phyloP scores from a whole-genome alignment of 2,113 vertebrate genomes.

The Tetrax tetrax region DNA sequence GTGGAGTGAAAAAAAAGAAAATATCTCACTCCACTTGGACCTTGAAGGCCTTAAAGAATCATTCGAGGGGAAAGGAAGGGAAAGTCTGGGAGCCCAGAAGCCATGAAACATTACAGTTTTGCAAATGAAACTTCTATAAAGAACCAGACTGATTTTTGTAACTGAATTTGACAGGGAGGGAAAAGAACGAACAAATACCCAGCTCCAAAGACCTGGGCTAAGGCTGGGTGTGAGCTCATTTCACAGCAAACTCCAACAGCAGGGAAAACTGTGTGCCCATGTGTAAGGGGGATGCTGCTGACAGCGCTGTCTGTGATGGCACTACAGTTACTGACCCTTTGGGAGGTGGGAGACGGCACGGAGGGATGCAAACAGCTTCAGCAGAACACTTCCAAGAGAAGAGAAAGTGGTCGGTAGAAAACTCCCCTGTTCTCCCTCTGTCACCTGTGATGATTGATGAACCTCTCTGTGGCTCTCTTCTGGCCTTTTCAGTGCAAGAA shows the following conservation, averaged over 20 bases:
- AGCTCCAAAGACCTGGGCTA: neutral
- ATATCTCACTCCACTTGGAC: neutral
- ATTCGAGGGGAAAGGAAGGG: neutral
- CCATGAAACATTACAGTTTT: neutral
- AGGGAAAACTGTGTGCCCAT: neutral
- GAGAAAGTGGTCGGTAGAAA: neutral
- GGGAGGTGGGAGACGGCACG: neutral
- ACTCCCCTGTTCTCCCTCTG: neutral
- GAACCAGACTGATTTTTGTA: neutral
- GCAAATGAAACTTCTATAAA: neutral
- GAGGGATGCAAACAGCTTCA: neutral
- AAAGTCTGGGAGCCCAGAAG: neutral
- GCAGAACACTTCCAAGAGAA: neutral
- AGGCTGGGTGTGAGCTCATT: neutral
- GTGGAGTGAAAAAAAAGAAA: neutral
- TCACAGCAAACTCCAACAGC: neutral
- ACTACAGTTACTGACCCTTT: neutral
- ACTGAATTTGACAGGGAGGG: neutral
- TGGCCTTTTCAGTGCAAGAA: neutral
- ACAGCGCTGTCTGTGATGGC: neutral
- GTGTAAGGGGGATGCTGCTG: accelerated
- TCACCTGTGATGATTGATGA: neutral
- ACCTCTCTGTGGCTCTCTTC: neutral
- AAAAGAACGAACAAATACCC: neutral
- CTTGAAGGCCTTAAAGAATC: neutral